Base-by-base conservation (phyloP, 2,797 vertebrate species). In the Numenius phaeopus region DNA sequence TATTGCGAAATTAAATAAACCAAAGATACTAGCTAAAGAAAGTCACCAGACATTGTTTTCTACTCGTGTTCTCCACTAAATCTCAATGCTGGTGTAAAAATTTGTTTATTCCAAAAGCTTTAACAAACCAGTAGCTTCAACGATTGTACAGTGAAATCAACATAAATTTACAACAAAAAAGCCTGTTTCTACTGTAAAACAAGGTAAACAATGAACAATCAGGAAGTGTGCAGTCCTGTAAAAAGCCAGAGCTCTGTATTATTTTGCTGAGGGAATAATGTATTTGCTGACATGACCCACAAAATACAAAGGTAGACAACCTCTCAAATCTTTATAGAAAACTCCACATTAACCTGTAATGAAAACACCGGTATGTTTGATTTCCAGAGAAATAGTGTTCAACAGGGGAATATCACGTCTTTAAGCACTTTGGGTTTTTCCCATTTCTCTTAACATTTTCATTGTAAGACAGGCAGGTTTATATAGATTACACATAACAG, bases 281-380 rank as follows among this genome's bases (percentile, higher is more conserved):
- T 67, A 81, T 92, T 84, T 95, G 58, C 62, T 81, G 87, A 87
- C 85, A 92, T 3, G 18, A 58, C 18, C 10, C 73, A 87, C 49
- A 86, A 84, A 96, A 94, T 3, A 83, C 64, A 86, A 90, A 40
- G 75, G 64, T 47, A 94, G 76, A 90, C 50, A 94, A 81, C 69
- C 32, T 84, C 76, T 93, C 77, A 94, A 84, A 95, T 47, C 26
- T 83, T 92, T 46, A 83, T 3, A 75, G 72, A 91, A 50, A 32
- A 82, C 37, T 94, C 18, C 82, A 34, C 7, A 8, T 88, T 91
- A 84, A 79, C 21, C 22, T 76, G 37, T 54, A 87, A 54, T 67
- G 65, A 86, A 84, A 70, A 76, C 37, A 82, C 13, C 29, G 23
- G 4, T n/a, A n/a, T 37, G 3, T 34, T 44, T 87, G 80, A 42